A percentile compares a stretch with the other conserved stretches of the same genome.
phyloP scores from a whole-genome alignment of 2,888 invertebrate genomes.

The Pandemis heparana region DNA sequence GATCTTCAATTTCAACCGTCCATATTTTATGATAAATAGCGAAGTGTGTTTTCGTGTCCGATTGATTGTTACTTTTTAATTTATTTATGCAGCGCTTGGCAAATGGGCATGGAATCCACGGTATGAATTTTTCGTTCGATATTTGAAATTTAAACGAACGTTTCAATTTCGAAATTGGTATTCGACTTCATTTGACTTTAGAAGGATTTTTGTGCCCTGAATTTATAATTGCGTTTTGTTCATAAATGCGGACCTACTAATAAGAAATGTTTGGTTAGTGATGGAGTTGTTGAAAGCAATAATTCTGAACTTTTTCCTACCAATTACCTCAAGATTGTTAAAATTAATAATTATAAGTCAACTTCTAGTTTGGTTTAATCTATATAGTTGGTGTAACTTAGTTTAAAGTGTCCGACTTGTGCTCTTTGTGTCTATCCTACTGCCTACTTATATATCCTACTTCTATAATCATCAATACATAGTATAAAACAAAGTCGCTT shows the following conservation, averaged over 20 bases:
- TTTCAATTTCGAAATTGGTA: constrained; percentile 56
- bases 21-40: constrained; percentile 81
- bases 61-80: constrained; percentile 75
- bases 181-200: constrained; percentile 45
- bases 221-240: constrained; percentile 49
- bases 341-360: too few relatives aligned
- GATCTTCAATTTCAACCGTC: constrained; percentile 67
- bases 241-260: constrained; percentile 14
- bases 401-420: too few relatives aligned
- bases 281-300: too few relatives aligned
- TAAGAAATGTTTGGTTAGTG: too few relatives aligned
- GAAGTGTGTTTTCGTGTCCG: constrained; percentile 78
- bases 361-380: too few relatives aligned
- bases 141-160: constrained; percentile 44
- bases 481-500: too few relatives aligned
- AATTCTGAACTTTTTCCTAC: too few relatives aligned
- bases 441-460: too few relatives aligned
- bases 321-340: too few relatives aligned
- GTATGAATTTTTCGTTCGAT: constrained; percentile 50
- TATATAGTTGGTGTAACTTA: too few relatives aligned
- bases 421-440: too few relatives aligned
- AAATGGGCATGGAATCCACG: constrained; percentile 55
- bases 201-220: constrained; percentile 53
- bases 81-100: constrained; percentile 64
- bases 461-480: too few relatives aligned